Evolutionary conservation across 2,888 invertebrate genomes (phyloP).

Genomic region (Penaeus monodon): DNA sequence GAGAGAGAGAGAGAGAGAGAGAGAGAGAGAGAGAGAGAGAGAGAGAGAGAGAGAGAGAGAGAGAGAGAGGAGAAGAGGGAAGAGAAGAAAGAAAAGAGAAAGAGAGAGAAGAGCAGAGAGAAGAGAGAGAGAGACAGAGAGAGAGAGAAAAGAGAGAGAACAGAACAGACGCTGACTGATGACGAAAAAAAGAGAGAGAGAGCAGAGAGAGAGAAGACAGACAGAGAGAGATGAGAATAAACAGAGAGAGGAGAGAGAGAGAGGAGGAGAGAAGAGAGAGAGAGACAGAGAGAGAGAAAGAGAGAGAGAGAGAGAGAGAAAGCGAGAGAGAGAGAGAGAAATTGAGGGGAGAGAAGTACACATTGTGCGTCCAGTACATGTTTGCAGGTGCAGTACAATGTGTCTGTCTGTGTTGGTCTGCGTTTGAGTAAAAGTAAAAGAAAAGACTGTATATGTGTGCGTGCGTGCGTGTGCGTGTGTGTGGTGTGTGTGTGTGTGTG

Average conservation of each 20-base stretch:
- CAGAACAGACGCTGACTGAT: too few relatives aligned
- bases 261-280: conserved; percentile 3
- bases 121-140: not conserved
- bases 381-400: not conserved
- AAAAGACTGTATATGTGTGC: too few relatives aligned
- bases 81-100: not conserved
- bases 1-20: not conserved
- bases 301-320: not conserved
- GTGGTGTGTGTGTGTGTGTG: too few relatives aligned
- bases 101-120: not conserved
- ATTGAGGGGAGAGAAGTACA: not conserved
- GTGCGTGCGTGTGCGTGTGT: too few relatives aligned
- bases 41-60: not conserved
- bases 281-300: conserved; percentile 23
- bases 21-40: too few relatives aligned
- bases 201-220: not conserved
- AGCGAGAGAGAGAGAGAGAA: not conserved
- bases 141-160: not conserved
- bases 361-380: not conserved
- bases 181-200: not conserved
- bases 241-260: not conserved
- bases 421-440: too few relatives aligned
- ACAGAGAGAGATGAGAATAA: not conserved
- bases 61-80: not conserved
- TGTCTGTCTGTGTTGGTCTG: too few relatives aligned